These are phyloP conservation scores for Hippolais icterina DNA, from an alignment of 2,113 vertebrate genomes.

Conservation along the genomic window DNA sequence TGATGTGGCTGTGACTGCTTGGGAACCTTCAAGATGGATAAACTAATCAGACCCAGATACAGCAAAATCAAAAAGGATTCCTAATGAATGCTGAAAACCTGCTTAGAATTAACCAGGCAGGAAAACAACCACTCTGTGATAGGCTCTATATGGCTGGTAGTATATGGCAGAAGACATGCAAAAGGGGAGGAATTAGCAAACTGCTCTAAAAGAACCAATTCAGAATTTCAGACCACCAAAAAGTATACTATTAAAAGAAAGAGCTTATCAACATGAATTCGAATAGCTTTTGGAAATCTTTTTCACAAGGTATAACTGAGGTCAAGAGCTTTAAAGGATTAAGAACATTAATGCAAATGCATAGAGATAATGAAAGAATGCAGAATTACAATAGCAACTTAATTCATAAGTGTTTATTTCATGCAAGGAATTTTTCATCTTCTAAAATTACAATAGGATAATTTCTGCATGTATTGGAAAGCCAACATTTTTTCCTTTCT, in stretches of 20 bases:
- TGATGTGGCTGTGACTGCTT: background rate
- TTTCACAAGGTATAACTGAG: background rate
- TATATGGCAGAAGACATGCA: accelerated
- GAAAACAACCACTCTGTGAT: background rate
- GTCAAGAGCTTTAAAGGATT: constrained; percentile 22
- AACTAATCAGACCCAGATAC: background rate
- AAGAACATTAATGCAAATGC: background rate
- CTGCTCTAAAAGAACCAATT: background rate
- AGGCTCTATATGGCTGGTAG: background rate
- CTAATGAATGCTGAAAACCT: background rate
- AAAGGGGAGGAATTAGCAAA: background rate
- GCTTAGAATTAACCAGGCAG: background rate
- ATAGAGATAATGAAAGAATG: background rate
- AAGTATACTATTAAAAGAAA: background rate
- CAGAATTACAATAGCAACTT: background rate
- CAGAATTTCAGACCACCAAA: background rate
- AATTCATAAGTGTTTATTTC: background rate
- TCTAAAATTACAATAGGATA: background rate
- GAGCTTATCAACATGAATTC: background rate
- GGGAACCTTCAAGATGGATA: background rate
- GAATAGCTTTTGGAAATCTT: constrained; percentile 8
- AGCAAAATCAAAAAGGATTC: background rate
- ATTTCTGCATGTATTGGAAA: background rate
- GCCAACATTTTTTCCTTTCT: background rate
- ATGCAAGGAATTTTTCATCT: background rate